Base-by-base conservation (phyloP, 2,888 invertebrate genomes). In the Coenonympha glycerion region DNA sequence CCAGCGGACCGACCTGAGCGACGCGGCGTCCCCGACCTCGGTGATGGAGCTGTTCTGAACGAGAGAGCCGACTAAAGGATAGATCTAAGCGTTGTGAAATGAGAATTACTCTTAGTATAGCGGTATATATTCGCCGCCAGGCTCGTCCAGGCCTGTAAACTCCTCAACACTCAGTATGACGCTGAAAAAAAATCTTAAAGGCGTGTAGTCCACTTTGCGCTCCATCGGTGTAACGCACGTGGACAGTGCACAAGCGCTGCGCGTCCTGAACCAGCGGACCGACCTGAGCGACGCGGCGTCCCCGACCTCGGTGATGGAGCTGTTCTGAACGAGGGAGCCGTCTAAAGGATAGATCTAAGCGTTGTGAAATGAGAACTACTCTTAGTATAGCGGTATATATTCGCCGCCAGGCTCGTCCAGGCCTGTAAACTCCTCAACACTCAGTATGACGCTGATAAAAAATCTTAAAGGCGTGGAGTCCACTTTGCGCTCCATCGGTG, bases 81-180 rank as follows among this genome's bases (percentile, higher is more conserved):
- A n/a, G n/a, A n/a, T n/a, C n/a, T n/a, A n/a, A n/a, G n/a, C n/a
- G n/a, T n/a, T n/a, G n/a, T n/a, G n/a, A n/a, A n/a, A n/a, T n/a
- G n/a, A n/a, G n/a, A n/a, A n/a, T n/a, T n/a, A n/a, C n/a, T n/a
- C n/a, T n/a, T n/a, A n/a, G n/a, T n/a, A n/a, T n/a, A n/a, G n/a
- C n/a, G n/a, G n/a, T n/a, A n/a, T n/a, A n/a, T n/a, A n/a, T n/a
- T n/a, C 37, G 11, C 40, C 2, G 2, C 28, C 52, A 95, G 95
- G 65, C 83, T 94, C 30, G 83, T 91, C 55, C 95, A 96, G 71
- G 90, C 94, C 0, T 93, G 93, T 70, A 89, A 89, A 58, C 80
- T 96, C 31, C 79, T 96, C 30, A 94, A 92, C 62, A 0, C 69
- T 96, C n/a, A n/a, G n/a, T n/a, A n/a, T n/a, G 0, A 24, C 59